phyloP scores from a whole-genome alignment of 2,797 vertebrate genomes.

The Lacerta agilis region DNA sequence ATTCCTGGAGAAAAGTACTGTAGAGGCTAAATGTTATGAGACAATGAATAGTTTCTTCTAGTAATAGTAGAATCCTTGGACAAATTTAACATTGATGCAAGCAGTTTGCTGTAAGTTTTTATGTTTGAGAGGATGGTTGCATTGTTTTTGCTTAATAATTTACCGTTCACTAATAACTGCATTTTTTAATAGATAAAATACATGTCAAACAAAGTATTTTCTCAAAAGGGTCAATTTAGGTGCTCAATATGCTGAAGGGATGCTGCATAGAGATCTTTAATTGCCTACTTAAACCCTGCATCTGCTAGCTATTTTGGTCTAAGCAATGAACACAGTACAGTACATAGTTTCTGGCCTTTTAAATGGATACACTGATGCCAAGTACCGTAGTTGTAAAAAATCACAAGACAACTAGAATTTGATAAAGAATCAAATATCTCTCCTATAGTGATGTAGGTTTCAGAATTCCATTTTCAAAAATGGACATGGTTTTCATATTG shows the following conservation, averaged over 20 bases:
- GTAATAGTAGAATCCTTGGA: neutral
- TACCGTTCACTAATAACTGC: neutral
- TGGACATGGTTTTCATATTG: constrained; percentile 6
- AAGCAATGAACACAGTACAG: neutral
- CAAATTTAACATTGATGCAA: constrained; percentile 18
- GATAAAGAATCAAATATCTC: neutral
- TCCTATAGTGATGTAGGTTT: constrained; percentile 2
- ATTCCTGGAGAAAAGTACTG: neutral
- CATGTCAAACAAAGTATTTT: neutral
- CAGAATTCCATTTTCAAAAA: constrained; percentile 12
- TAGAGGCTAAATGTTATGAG: neutral
- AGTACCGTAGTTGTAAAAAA: neutral
- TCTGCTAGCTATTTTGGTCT: neutral
- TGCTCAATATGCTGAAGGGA: neutral
- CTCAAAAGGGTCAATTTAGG: rapidly evolving
- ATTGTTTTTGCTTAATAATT: constrained; percentile 24
- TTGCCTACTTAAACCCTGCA: constrained; percentile 14
- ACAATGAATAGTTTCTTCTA: constrained; percentile 7
- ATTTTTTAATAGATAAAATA: constrained; percentile 27
- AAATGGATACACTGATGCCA: neutral
- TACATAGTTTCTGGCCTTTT: neutral
- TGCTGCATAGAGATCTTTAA: neutral
- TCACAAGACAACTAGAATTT: constrained; percentile 5
- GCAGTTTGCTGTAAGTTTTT: constrained; percentile 26
- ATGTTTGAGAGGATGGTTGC: neutral